Base-by-base conservation (phyloP, 2,888 invertebrate species). In the Chrysolina haemoptera region DNA sequence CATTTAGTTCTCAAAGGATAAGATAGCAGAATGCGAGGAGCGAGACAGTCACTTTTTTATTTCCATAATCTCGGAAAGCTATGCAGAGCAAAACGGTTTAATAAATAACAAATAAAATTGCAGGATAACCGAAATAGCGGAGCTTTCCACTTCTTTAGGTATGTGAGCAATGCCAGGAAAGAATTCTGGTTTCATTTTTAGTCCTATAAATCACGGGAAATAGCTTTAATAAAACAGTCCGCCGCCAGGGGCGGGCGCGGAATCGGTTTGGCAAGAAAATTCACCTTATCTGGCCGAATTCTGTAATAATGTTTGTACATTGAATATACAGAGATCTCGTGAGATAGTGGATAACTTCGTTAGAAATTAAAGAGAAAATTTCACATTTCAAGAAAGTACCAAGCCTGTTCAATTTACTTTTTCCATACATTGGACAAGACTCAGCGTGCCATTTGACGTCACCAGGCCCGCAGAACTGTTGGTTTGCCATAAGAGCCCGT, bases 161-260 rank as follows among this genome's bases (percentile, higher is more conserved):
- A 86, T 86, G 86, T 84, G 80, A 83, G 84, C 84, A 86, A 87
- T 87, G 85, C 85, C 83, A 81, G 79, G 79, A 83, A 84, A 86
- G 86, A 86, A 86, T 86, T 85, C 83, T 83, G 84, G 81, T 86
- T 87, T 87, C 87, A 87, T 87, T 87, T 87, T 87, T 86, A 81
- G 85, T 81, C 84, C 83, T 82, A 87, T 87, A 87, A 87, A 87
- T 87, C 87, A 87, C 84, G 81, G 81, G 80, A 83, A 86, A 86
- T 85, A 83, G 86, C 85, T 87, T 87, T 87, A 87, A 87, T 87
- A 87, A 86, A 87, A 87, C 86, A 85, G 84, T 64, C 76, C 71
- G 70, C 71, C 78, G 70, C 71, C 78, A 77, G 77, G 35, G 75
- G 77, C 70, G 71, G 65, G 16, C 59, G n/a, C 9, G 35, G 8